These are phyloP conservation scores for Chionoecetes opilio DNA, from an alignment of 1,140 invertebrate species.

Conservation along the genomic window DNA sequence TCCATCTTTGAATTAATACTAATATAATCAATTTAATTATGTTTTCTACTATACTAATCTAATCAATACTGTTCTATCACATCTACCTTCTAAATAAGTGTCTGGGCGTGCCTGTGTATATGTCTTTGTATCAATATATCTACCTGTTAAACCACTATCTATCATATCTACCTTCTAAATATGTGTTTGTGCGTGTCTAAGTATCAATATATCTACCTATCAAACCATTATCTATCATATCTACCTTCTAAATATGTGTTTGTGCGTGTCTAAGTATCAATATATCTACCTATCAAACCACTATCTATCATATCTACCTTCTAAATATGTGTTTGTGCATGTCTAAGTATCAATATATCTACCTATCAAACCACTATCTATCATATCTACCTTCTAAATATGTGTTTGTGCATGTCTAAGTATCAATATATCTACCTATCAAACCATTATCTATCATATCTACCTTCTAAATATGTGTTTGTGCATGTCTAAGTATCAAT, in stretches of 20 bases:
- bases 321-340: constrained; percentile 57
- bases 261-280: constrained; percentile 40
- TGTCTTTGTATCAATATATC: constrained; percentile 53
- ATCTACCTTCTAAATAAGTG: constrained; percentile 65
- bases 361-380: too few relatives aligned
- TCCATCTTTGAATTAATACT: too few relatives aligned
- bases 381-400: too few relatives aligned
- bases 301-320: too few relatives aligned
- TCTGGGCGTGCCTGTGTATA: constrained; percentile 20
- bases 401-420: constrained; percentile 52
- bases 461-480: constrained; percentile 61
- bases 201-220: too few relatives aligned
- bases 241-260: too few relatives aligned
- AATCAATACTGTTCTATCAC: constrained; percentile 24
- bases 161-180: constrained; percentile 62
- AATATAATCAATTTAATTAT: too few relatives aligned
- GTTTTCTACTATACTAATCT: background rate
- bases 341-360: constrained; percentile 36
- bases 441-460: too few relatives aligned
- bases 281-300: background rate
- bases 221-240: too few relatives aligned
- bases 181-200: constrained; percentile 58
- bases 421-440: constrained; percentile 8
- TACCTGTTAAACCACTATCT: too few relatives aligned
- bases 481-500: constrained; percentile 39